Conservation (phyloP, 2,113 vertebrate genomes). For the Enhydra lutris region DNA sequence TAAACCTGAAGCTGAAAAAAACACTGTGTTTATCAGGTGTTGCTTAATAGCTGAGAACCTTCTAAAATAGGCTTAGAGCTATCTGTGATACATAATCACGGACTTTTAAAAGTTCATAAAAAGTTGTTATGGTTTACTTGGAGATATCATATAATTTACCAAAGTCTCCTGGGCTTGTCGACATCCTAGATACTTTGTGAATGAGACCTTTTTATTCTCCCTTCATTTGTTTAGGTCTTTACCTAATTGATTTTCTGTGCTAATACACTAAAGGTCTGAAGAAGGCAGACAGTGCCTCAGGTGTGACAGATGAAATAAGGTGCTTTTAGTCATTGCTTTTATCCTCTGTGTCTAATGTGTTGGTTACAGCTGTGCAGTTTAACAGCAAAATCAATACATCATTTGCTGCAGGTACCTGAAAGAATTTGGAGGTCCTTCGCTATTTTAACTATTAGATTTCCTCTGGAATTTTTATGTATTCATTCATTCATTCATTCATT, state of each 20-base stretch:
- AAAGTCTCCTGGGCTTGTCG: conserved; percentile 72
- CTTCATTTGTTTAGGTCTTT: conserved; percentile 87
- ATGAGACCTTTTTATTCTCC: conserved; percentile 76
- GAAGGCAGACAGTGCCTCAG: conserved; percentile 84
- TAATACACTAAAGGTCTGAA: conserved; percentile 85
- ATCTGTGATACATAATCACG: conserved; percentile 61
- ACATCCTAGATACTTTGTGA: conserved; percentile 77
- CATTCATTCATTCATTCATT: neutral
- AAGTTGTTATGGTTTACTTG: conserved; percentile 72
- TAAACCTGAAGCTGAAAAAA: conserved; percentile 36
- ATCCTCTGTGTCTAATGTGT: conserved; percentile 88
- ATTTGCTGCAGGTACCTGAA: conserved; percentile 82
- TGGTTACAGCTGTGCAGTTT: conserved; percentile 87
- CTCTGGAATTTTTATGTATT: conserved; percentile 47
- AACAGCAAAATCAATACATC: conserved; percentile 88
- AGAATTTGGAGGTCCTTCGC: conserved; percentile 79
- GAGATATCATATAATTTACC: conserved; percentile 63
- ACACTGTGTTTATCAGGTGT: neutral
- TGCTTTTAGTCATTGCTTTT: conserved; percentile 86
- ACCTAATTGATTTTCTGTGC: conserved; percentile 88
- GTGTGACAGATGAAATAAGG: conserved; percentile 88
- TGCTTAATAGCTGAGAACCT: conserved; percentile 21
- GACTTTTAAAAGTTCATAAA: conserved; percentile 70
- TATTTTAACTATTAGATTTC: conserved; percentile 83
- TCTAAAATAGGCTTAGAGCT: neutral